Evolutionary conservation across 2,888 invertebrate species (phyloP), one percentile per base, ranked within the genome.

Genomic region (Onthophagus sagittarius): DNA sequence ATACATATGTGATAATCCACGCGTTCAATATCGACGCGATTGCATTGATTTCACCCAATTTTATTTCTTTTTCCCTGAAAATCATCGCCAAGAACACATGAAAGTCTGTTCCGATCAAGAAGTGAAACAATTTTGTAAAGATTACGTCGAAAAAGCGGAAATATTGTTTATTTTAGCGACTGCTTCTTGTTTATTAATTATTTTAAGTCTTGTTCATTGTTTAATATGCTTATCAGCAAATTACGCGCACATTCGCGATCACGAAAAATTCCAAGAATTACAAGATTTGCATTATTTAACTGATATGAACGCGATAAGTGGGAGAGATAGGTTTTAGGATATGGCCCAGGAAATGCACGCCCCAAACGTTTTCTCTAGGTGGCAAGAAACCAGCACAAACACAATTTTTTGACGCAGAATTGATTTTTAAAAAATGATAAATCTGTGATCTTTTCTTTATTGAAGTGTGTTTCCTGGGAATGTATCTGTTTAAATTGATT

Each of bases 161-260:
- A 90, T 94, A 65, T 95, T 96, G 95, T 95, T 96, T 81, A 94
- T 96, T 78, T 84, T 97, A 77, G 95, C 96, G 0, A 93, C 95
- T 77, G 90, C 93, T 1, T 92, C 96, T 0, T 92, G 94, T 73
- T 86, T 95, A 77, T 86, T 97, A 71, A 94, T 97, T n/a, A 92
- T 97, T 78, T 86, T 97, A 76, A 96, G 96, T 84, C 87, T 97
- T 85, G 93, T 96, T 15, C 96, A 98, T 83, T 98, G 97, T 84
- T 86, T 98, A 79, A 97, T 97, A 94, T 97, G 97, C 83, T 87
- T 98, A 73, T 92, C 97, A 0, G 97, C 98, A 0, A 98, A 98
- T 84, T 98, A 97, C 83, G 97, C 97, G 6, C 97, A 97, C 82
- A 97, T 98, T 80, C 89, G 96, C 74, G 97, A 97, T 81, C 96